Evolutionary conservation across 2,113 vertebrate genomes (phyloP), one percentile per base, ranked within the genome.

Genomic region (Psilopsiagon aymara): DNA sequence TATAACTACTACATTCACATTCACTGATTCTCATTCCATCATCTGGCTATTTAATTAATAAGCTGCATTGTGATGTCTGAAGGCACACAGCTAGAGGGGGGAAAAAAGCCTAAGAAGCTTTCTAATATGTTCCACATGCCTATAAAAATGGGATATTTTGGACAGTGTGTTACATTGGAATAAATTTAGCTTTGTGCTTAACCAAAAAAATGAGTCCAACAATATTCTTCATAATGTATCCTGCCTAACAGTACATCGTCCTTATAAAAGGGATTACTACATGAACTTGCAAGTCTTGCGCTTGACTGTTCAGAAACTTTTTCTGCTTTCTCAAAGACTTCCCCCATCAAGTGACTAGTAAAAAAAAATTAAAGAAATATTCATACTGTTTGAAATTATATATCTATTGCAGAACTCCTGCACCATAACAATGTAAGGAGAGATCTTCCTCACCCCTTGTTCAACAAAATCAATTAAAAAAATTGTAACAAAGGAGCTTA

Each of bases 1-100:
- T 84, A 2, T 9, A 91, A 64, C 49, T 57, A 52, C 66, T 47
- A 76, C 35, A 64, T 59, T 83, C 21, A 24, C 5, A 0, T 55
- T 88, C 62, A 51, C 69, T 37, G 47, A 71, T 62, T 73, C 31
- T 66, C 62, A 31, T 78, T 88, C 35, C 68, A 44, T 60, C 70
- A 85, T 82, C 75, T 46, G 19, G 51, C 47, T 76, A 79, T 89
- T 91, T 84, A 85, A 94, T 92, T 88, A 93, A 85, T n/a, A 88
- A 73, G 29, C 35, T 76, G 4, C 46, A 75, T 79, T 60, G 53
- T 17, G 19, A 90, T 69, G 28, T 27, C 74, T 60, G 51, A 94
- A 91, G 27, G 82, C 44, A 82, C 35, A 66, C 2, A 73, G 59
- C 29, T 68, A 12, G 39, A 55, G 10, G 15, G 9, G 12, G 6